Evolutionary conservation across 64 coral and sea anemone species (phyloP).

Genomic region (Exaiptasia diaphana): DNA sequence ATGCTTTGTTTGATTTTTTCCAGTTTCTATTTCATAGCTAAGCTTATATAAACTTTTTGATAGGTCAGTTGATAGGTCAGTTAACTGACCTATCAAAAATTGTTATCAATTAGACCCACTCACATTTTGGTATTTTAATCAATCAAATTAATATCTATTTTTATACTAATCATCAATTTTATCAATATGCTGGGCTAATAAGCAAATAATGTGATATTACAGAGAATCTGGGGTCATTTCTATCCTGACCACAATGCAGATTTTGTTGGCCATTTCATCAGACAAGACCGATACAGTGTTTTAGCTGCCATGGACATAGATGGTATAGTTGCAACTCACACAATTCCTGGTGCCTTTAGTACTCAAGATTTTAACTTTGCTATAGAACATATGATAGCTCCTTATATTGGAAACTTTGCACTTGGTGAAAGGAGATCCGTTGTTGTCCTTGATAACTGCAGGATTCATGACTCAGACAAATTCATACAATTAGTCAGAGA

Average conservation of each 20-base stretch:
- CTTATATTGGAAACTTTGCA: constrained; percentile 31
- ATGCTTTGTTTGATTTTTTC: neutral
- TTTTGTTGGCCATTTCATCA: constrained; percentile 19
- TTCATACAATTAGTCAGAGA: neutral
- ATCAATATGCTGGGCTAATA: too few species aligned
- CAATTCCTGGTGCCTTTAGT: constrained; percentile 8
- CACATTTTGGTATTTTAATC: constrained; percentile 1
- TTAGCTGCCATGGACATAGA: constrained; percentile 17
- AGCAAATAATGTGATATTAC: too few species aligned
- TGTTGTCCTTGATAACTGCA: constrained; percentile 39
- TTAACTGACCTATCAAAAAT: too few species aligned
- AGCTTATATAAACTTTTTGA: too few species aligned
- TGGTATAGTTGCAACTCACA: constrained; percentile 34
- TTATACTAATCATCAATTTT: neutral
- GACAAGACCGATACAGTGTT: constrained; percentile 23
- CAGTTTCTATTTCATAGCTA: too few species aligned
- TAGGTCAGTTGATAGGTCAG: too few species aligned
- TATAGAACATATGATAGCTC: constrained; percentile 1
- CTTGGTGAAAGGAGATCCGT: constrained; percentile 30
- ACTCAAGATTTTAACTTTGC: constrained; percentile 33
- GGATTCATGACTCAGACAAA: constrained; percentile 35
- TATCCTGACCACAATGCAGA: neutral
- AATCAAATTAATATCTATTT: neutral
- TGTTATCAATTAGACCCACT: too few species aligned
- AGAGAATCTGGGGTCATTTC: constrained; percentile 47